Evolutionary conservation across 2,888 invertebrate genomes (phyloP).

Genomic region (Pasiphila rectangulata): DNA sequence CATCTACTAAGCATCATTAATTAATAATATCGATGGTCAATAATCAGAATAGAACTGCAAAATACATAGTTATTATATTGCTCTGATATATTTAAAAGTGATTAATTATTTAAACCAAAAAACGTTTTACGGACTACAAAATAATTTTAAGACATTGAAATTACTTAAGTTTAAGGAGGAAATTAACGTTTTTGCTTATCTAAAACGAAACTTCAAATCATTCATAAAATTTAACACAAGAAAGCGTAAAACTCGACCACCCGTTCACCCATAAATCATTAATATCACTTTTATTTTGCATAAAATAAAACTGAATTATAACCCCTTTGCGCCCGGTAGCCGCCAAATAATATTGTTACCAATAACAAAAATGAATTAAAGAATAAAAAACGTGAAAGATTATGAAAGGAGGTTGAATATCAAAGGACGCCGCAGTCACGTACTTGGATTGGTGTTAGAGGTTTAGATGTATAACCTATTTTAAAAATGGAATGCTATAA

Average conservation of each 20-base stretch:
- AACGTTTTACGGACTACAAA: no score
- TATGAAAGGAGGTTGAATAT: slow-evolving; percentile 56
- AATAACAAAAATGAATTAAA: slow-evolving; percentile 73
- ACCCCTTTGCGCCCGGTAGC: slow-evolving; percentile 77
- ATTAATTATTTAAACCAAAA: no score
- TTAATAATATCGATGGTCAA: no score
- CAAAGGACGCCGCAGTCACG: slow-evolving; percentile 78
- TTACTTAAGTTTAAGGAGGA: no score
- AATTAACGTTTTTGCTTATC: no score
- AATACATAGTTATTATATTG: no score
- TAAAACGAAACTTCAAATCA: slow-evolving; percentile 1
- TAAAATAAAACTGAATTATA: slow-evolving; percentile 79
- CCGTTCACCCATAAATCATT: slow-evolving; percentile 67
- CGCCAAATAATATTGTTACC: slow-evolving; percentile 75
- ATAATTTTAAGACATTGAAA: no score
- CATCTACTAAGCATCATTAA: no score
- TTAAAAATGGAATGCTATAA: slow-evolving; percentile 48
- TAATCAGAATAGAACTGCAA: no score
- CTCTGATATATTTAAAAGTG: no score
- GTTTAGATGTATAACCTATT: slow-evolving; percentile 64
- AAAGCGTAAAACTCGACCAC: slow-evolving; percentile 42
- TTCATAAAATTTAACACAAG: slow-evolving; percentile 10
- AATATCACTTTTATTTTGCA: slow-evolving; percentile 75
- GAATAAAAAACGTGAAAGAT: slow-evolving; percentile 62
- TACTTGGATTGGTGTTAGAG: slow-evolving; percentile 66